Base-by-base conservation (phyloP, 2,113 vertebrate genomes). In the Lepus europaeus region DNA sequence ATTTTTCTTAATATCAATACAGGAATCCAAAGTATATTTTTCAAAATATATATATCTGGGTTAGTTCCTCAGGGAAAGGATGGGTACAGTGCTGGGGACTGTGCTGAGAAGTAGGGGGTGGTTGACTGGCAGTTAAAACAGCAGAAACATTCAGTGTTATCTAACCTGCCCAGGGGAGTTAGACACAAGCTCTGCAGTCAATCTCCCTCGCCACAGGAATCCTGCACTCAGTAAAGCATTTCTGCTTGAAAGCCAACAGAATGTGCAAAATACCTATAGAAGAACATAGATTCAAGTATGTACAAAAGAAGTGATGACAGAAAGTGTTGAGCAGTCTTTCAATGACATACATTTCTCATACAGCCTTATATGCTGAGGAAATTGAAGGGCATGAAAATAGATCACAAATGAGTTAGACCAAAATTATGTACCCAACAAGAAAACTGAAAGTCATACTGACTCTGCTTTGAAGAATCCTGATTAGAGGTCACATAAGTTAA, bases 251-350 rank as follows among this genome's bases (percentile, higher is more conserved):
- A 31, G 61, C 6, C 25, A 78, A 86, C 5, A 73, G 31, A 78
- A 89, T 33, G 6, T 73, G 33, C 33, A 90, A 68, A 92, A 64
- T 87, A 64, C n/a, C 59, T 81, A 86, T 17, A 89, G 45, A 69
- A 85, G 78, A 80, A 78, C 68, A 0, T 45, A 77, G 33, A 83
- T 1, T 53, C 49, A 31, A 72, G 14, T 66, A 1, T 1, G 51
- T 80, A 70, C 23, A 70, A 91, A 86, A 66, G 31, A 86, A 90
- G 11, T 33, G 29, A 22, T 45, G 14, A 56, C 12, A 61, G n/a
- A 20, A 70, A 23, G 22, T 84, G n/a, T 66, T 83, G 73, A 56
- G 29, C 1, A 73, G 2, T 72, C 45, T 83, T 88, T 16, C 10
- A 33, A 51, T 69, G 39, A 84, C 17, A 14, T 45, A 12, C 31